Evolutionary conservation across 2,797 vertebrate genomes (phyloP).

Genomic region (Rhadinocentrus ornatus): DNA sequence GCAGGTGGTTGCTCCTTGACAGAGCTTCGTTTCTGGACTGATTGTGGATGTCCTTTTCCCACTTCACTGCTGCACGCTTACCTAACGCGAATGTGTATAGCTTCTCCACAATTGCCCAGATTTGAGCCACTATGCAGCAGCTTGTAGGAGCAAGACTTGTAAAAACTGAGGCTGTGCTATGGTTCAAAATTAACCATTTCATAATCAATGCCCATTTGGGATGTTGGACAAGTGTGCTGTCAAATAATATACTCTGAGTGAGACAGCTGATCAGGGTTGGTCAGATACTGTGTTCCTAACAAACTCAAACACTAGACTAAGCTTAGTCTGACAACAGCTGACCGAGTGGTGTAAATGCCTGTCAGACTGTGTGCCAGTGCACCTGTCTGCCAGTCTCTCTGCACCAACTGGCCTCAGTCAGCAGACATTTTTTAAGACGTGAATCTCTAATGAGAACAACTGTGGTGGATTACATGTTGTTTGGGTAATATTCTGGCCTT

Average conservation of each 20-base stretch:
- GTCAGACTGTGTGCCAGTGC: conserved; percentile 30
- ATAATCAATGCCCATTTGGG: conserved; percentile 41
- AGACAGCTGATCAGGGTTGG: conserved; percentile 33
- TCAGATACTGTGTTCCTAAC: conserved; percentile 18
- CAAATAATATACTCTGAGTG: neutral
- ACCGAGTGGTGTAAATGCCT: conserved; percentile 46
- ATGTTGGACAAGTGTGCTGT: conserved; percentile 5
- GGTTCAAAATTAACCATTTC: conserved; percentile 2
- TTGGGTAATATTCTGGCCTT: conserved; percentile 6
- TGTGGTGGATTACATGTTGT: neutral
- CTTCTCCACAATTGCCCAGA: neutral
- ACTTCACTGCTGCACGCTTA: neutral
- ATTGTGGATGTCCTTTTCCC: neutral
- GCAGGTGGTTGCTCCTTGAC: neutral
- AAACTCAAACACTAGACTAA: conserved; percentile 38
- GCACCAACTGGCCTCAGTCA: conserved; percentile 38
- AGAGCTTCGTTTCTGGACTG: neutral
- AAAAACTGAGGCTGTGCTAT: neutral
- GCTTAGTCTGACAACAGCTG: conserved; percentile 63
- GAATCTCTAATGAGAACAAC: conserved; percentile 1
- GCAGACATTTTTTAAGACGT: neutral
- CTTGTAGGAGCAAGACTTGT: conserved; percentile 1
- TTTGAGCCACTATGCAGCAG: neutral
- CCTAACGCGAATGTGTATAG: neutral
- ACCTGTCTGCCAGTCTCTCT: conserved; percentile 44